These are phyloP conservation scores for Corythornis cristatus DNA, from an alignment of 2,113 vertebrate genomes.

Conservation along the genomic window DNA sequence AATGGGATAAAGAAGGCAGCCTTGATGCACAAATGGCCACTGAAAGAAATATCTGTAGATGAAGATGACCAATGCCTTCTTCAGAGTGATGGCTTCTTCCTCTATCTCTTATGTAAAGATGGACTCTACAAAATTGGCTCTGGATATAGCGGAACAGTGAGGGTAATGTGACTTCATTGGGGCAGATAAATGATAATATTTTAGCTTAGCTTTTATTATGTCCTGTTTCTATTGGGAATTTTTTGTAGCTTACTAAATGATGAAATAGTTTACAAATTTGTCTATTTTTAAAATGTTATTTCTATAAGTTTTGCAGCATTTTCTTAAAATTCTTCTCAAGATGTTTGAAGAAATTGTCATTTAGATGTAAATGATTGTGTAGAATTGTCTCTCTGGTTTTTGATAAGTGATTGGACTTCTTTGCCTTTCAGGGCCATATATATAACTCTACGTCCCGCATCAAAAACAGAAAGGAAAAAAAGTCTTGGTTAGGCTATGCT, in stretches of 20 bases:
- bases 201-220: neutral
- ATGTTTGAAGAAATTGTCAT: neutral
- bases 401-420: neutral
- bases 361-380: neutral
- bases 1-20: slow-evolving; percentile 97
- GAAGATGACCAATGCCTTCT: slow-evolving; percentile 95
- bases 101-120: slow-evolving; percentile 97
- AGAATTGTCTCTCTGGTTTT: neutral
- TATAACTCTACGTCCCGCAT: slow-evolving; percentile 98
- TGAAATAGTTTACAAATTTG: neutral
- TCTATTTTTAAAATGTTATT: neutral
- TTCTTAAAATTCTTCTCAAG: neutral
- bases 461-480: slow-evolving; percentile 95
- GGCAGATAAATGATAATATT: neutral
- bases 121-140: slow-evolving; percentile 98
- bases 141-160: slow-evolving; percentile 97
- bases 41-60: slow-evolving; percentile 93
- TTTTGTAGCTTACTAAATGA: neutral
- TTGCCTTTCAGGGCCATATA: slow-evolving; percentile 90
- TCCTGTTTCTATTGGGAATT: neutral
- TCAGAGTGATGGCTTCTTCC: slow-evolving; percentile 97
- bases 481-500: slow-evolving; percentile 97
- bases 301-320: neutral
- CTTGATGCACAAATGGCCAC: slow-evolving; percentile 96
- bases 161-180: slow-evolving; percentile 81